Percentiles rank a stretch among this genome's conserved stretches.
Evolutionary conservation across 2,888 invertebrate genomes (phyloP).

Genomic region (Parnassius apollo): DNA sequence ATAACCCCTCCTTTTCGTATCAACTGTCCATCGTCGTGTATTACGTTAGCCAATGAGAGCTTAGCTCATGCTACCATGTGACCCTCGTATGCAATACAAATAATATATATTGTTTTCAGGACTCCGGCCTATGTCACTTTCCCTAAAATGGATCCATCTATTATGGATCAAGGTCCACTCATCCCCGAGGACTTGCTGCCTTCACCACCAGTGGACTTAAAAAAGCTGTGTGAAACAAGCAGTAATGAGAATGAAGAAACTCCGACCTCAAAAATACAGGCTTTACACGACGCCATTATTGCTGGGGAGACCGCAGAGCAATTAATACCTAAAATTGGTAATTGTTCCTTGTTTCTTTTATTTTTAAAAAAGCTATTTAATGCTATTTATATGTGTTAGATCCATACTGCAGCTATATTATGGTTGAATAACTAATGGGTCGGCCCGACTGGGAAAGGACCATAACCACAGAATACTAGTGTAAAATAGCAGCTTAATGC

Average conservation of each 20-base stretch:
- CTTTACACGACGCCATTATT: conserved; percentile 56
- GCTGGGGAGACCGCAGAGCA: conserved; percentile 59
- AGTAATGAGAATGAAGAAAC: conserved; percentile 30
- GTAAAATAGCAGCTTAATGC: no score
- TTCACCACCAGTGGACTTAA: conserved; percentile 46
- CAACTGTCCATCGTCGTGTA: no score
- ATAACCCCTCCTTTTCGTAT: no score
- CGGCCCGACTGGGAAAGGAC: no score
- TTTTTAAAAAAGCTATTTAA: not conserved
- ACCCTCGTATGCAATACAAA: conserved; percentile 43
- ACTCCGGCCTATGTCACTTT: conserved; percentile 66
- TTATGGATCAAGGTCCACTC: conserved; percentile 45
- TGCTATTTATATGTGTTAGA: no score
- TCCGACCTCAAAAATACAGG: conserved; percentile 40
- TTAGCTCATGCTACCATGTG: no score
- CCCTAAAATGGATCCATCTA: conserved; percentile 37
- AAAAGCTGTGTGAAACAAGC: conserved; percentile 42
- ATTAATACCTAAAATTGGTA: conserved; percentile 62
- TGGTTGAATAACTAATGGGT: no score
- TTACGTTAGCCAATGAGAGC: no score
- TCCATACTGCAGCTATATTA: no score
- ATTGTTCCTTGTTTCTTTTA: conserved; percentile 31
- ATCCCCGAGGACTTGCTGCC: conserved; percentile 67
- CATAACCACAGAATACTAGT: no score
- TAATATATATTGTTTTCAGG: conserved; percentile 38